Conservation (phyloP, 1,140 invertebrate species). For the Diorhabda carinulata region DNA sequence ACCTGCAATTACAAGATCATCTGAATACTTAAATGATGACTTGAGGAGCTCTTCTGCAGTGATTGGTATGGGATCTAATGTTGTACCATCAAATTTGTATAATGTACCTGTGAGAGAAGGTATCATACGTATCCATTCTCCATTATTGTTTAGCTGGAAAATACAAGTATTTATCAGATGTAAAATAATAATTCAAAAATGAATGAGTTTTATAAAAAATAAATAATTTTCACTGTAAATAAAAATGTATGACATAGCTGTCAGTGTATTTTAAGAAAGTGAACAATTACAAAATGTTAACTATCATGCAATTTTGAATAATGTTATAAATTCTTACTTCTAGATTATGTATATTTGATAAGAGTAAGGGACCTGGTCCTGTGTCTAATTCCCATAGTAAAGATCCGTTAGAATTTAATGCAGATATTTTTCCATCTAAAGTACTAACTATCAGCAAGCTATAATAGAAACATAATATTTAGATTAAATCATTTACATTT, state of each 20-base stretch:
- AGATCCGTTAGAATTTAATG: conserved; percentile 69
- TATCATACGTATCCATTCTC: conserved; percentile 81
- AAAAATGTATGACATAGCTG: too few relatives aligned
- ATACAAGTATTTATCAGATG: neutral
- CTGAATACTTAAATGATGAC: conserved; percentile 78
- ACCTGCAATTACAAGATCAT: conserved; percentile 85
- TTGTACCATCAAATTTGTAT: conserved; percentile 87
- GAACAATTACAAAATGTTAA: neutral
- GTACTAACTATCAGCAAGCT: conserved; percentile 81
- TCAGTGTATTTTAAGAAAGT: too few relatives aligned
- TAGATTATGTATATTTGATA: conserved; percentile 77
- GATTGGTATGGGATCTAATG: conserved; percentile 80
- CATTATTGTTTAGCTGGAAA: conserved; percentile 75
- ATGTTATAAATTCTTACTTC: conserved; percentile 55
- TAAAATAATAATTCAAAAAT: too few relatives aligned
- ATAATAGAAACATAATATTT: conserved; percentile 35
- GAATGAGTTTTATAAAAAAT: too few relatives aligned
- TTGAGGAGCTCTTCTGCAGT: conserved; percentile 79
- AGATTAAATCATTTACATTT: neutral
- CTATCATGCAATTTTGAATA: neutral
- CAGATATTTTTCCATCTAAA: conserved; percentile 79
- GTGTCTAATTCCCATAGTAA: conserved; percentile 73
- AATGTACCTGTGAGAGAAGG: conserved; percentile 86
- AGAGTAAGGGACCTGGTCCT: conserved; percentile 67
- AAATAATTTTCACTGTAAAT: too few relatives aligned